A percentile compares a stretch with the other conserved stretches of the same genome.
These are phyloP conservation scores for Chloroceryle aenea DNA, from an alignment of 2,113 vertebrate species.

Conservation along the genomic window DNA sequence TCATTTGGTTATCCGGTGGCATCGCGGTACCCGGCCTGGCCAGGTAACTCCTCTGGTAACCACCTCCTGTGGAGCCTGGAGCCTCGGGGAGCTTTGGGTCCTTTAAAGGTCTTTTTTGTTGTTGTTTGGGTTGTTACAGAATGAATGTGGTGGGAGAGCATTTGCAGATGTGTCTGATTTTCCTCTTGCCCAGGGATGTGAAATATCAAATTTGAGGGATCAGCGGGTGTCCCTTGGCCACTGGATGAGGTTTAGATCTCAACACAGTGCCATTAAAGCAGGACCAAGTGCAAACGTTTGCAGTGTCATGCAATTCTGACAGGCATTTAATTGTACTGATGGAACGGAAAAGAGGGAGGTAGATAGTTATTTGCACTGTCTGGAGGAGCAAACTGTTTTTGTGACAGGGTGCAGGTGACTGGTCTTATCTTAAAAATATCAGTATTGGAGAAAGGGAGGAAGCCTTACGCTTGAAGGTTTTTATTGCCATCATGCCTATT, in stretches of 20 bases:
- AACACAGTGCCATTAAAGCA: background rate
- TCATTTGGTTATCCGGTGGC: background rate
- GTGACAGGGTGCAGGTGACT: too few relatives aligned
- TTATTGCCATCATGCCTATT: background rate
- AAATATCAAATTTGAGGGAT: background rate
- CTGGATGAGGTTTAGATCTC: fast-evolving
- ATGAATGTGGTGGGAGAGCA: background rate
- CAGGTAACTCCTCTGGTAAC: background rate
- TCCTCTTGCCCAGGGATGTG: fast-evolving
- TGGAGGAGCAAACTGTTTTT: background rate
- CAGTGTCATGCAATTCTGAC: background rate
- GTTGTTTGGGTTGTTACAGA: background rate
- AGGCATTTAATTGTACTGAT: background rate
- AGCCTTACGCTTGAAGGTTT: background rate
- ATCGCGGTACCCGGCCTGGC: fast-evolving
- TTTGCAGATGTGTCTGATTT: background rate
- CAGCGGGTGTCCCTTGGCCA: background rate
- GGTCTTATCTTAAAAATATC: background rate
- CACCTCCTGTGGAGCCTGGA: background rate
- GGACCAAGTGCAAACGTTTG: fast-evolving
- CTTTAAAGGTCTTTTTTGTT: background rate
- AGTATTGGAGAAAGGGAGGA: background rate
- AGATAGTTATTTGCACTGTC: background rate
- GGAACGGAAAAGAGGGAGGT: background rate
- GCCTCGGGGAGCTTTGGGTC: background rate